phyloP scores from a whole-genome alignment of 2,888 invertebrate species.

The Acleris sparsana region DNA sequence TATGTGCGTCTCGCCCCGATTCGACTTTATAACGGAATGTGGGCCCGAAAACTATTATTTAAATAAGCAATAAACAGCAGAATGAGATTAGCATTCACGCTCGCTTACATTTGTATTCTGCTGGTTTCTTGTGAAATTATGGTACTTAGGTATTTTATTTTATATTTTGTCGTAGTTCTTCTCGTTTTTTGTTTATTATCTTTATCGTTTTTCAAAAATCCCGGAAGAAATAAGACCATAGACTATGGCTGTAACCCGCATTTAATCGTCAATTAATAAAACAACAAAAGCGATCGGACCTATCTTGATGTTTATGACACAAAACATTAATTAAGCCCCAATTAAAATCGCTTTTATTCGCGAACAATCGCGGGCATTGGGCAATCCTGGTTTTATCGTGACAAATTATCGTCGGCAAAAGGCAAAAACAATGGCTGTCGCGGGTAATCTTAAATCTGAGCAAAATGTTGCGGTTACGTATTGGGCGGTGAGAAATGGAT shows the following conservation, averaged over 20 bases:
- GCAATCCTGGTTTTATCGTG: conserved; percentile 34
- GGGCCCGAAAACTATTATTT: conserved; percentile 47
- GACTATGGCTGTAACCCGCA: too few relatives aligned
- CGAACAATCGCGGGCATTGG: conserved; percentile 35
- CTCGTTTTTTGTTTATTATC: background rate
- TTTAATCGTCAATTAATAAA: conserved; percentile 4
- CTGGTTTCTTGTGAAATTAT: conserved; percentile 12
- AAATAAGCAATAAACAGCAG: conserved; percentile 37
- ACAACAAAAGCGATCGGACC: conserved; percentile 19
- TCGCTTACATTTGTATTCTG: conserved; percentile 12
- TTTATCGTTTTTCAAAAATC: background rate
- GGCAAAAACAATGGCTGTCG: conserved; percentile 36
- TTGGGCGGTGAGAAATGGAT: conserved; percentile 34
- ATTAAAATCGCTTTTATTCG: conserved; percentile 34
- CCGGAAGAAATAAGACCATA: too few relatives aligned
- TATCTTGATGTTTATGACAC: conserved; percentile 31
- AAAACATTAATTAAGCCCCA: conserved; percentile 29
- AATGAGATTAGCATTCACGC: conserved; percentile 28
- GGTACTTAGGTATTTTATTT: background rate
- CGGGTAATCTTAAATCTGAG: conserved; percentile 37
- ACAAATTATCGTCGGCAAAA: conserved; percentile 33
- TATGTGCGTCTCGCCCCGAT: conserved; percentile 62
- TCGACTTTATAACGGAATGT: conserved; percentile 56
- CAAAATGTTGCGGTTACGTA: conserved; percentile 40
- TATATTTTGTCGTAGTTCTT: background rate